These are phyloP conservation scores for Mantis religiosa DNA, from an alignment of 2,888 invertebrate genomes.

Conservation along the genomic window DNA sequence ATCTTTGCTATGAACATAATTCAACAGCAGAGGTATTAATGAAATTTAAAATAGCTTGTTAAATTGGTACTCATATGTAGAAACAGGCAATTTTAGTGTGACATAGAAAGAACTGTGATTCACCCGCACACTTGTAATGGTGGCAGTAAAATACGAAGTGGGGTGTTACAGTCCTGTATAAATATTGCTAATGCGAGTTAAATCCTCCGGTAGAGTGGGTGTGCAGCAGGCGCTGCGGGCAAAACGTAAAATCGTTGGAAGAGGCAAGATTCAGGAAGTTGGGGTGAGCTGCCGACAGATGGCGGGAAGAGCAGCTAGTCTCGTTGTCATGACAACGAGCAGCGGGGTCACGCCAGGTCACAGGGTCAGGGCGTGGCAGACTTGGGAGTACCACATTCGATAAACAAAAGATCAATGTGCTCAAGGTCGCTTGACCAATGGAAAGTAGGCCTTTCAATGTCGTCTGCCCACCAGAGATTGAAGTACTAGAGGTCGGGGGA, in stretches of 20 bases:
- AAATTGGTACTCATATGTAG: no score
- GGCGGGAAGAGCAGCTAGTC: not conserved
- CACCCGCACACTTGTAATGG: no score
- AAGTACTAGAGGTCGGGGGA: no score
- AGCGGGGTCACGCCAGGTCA: constrained; percentile 11
- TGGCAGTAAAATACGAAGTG: no score
- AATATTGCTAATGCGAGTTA: no score
- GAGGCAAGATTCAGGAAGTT: not conserved
- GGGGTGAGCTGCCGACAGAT: not conserved
- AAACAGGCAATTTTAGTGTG: no score
- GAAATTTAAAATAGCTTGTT: no score
- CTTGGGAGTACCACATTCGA: not conserved
- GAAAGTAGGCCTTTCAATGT: not conserved
- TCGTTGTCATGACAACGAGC: not conserved
- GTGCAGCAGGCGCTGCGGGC: not conserved
- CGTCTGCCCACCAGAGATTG: not conserved
- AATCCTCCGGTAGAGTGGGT: not conserved
- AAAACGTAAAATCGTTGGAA: not conserved
- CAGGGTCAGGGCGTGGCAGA: not conserved
- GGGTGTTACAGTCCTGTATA: no score
- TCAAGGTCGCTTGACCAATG: not conserved
- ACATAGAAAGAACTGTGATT: no score
- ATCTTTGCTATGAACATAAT: no score
- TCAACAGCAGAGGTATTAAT: no score
- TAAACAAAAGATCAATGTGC: not conserved